Base-by-base conservation (phyloP, 2,113 vertebrate species). In the Megaptera novaeangliae region DNA sequence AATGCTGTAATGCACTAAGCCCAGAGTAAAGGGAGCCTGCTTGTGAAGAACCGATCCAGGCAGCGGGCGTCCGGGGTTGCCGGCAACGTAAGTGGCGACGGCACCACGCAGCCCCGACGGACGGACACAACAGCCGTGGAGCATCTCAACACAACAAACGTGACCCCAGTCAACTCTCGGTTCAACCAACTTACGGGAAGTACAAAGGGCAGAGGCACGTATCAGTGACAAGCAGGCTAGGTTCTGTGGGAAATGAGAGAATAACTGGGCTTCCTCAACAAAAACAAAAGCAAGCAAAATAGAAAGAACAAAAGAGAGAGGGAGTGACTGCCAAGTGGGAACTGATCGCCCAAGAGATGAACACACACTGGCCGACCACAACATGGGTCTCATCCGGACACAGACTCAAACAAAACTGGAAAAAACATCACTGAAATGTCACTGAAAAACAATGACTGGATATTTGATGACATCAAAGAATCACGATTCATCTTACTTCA, bases 41-140 rank as follows among this genome's bases (percentile, higher is more conserved):
- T 27, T 74, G 23, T 25, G 34, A 41, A n/a, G 39, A 82, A 13
- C 59, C 18, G 36, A 41, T n/a, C 27, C 77, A 61, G 52, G n/a
- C 8, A 39, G 71, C 4, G 4, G 12, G 44, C 31, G 2, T 31
- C 17, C 12, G 49, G 4, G 14, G 34, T 0, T 1, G 31, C 41
- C 31, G 41, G 44, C 29, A 63, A 34, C 13, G 27, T 7, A 34
- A 44, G 61, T 44, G 41, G 23, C 61, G 25, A 44, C 21, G 36
- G 25, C 2, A 6, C 2, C 9, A 29, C 15, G 0, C 5, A 18
- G 5, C 9, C 55, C 25, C 3, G 8, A 18, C 4, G 46, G 31
- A 57, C 68, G 9, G 0, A 23, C 31, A 49, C 4, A 4, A 20
- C 1, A 7, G 20, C 21, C 88, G 44, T 17, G 2, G 34, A 49